Conservation (phyloP, 1,140 invertebrate species). For the Tetragonula clypearis region DNA sequence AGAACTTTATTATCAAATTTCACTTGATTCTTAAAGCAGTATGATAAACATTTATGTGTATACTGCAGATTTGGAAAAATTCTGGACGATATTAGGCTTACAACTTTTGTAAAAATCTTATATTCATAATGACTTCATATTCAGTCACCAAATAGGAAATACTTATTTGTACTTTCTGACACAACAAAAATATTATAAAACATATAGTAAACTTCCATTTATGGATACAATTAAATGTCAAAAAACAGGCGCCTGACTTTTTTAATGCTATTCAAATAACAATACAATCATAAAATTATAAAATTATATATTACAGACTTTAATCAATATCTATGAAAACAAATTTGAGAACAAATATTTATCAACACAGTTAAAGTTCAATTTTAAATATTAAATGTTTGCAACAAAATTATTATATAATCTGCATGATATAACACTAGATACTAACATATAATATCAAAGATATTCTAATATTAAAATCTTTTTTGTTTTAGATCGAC, state of each 20-base stretch:
- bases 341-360: slow-evolving; percentile 42
- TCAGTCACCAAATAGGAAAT: slow-evolving; percentile 56
- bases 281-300: slow-evolving; percentile 41
- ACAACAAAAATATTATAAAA: slow-evolving; percentile 56
- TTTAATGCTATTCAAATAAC: slow-evolving; percentile 38
- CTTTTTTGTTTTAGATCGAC: slow-evolving; percentile 52
- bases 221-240: slow-evolving; percentile 33
- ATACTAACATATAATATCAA: slow-evolving; percentile 59
- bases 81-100: slow-evolving; percentile 54
- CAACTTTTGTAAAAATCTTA: slow-evolving; percentile 60
- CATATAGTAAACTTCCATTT: slow-evolving; percentile 39
- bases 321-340: slow-evolving; percentile 47
- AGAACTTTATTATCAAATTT: slow-evolving; percentile 39
- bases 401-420: slow-evolving; percentile 58
- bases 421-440: slow-evolving; percentile 60
- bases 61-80: slow-evolving; percentile 60
- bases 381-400: slow-evolving; percentile 55
- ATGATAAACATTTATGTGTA: slow-evolving; percentile 50
- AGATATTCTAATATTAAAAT: slow-evolving; percentile 50
- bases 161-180: slow-evolving; percentile 66
- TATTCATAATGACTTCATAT: slow-evolving; percentile 50
- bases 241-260: slow-evolving; percentile 28
- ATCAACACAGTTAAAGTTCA: slow-evolving; percentile 52
- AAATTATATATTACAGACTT: slow-evolving; percentile 22
- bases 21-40: slow-evolving; percentile 34